Evolutionary conservation across 2,888 invertebrate species (phyloP), one percentile per base, ranked within the genome.

Genomic region (Meteorus colon): DNA sequence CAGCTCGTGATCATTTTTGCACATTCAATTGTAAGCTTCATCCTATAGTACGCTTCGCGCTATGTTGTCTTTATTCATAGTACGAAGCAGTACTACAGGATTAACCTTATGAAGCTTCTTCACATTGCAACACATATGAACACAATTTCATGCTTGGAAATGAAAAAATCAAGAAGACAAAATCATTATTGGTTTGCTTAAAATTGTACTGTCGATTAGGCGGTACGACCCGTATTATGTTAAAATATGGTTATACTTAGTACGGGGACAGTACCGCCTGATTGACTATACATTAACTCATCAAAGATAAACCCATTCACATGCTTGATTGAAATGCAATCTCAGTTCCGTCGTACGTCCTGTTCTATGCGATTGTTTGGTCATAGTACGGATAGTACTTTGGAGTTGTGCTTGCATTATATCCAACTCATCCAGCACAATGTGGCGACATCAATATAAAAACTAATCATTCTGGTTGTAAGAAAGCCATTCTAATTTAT

Each of bases 391-490:
- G 41, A 1, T 14, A 62, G 62, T 62, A 62, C 24, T 62, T 4
- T 1, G 19, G 29, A 77, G 77, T 83, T 78, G 84, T 81, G 79
- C 79, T 74, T 79, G 80, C 78, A 62, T 48, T 71, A 60, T 78
- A 62, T 78, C 73, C 41, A 60, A 19, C 5, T 73, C 31, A 59
- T 31, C 34, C 10, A 19, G 24, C 8, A 24, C 8, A 29, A 31
- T 14, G 8, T 62, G 29, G 1, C 1, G 6, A 24, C 14, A 8
- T 8, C 8, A 12, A 41, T 41, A 41, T 12, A 12, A 8, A 41
- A 12, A 12, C 4, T 4, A 41, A 41, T 41, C 12, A 41, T 41
- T 41, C 1, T 8, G 2, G 8, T 41, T 10, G 8, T 12, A 12
- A 2, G 0, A 41, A 1, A 41, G 8, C 12, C 41, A 41, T 12